Conservation (phyloP, 2,113 vertebrate species). For the Sarotherodon lohbergeri region DNA sequence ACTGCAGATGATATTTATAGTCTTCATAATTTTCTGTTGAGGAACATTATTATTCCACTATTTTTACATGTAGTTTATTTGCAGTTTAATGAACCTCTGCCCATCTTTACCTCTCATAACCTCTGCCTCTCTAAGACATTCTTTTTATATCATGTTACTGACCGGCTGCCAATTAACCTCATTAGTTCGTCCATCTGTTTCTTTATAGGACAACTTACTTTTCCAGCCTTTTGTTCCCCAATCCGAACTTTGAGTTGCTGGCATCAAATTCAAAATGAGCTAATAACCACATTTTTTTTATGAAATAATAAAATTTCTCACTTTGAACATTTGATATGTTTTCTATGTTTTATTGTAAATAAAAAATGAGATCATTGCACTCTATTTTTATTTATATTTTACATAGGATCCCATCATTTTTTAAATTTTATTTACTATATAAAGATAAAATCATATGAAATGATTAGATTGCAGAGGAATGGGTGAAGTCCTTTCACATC, state of each 20-base stretch:
- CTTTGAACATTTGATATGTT: neutral
- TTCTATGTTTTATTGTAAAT: neutral
- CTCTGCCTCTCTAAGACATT: neutral
- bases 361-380: rapidly evolving
- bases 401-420: neutral
- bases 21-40: neutral
- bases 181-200: neutral
- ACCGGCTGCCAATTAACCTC: rapidly evolving
- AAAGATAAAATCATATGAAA: neutral
- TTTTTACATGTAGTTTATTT: neutral
- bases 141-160: neutral
- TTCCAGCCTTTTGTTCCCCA: rapidly evolving
- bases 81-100: neutral
- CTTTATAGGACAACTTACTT: neutral
- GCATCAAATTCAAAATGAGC: neutral
- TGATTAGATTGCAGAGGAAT: neutral
- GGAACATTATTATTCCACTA: neutral
- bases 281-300: neutral
- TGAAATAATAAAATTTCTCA: neutral
- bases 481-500: neutral
- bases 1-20: neutral
- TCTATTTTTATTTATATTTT: neutral
- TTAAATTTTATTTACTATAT: rapidly evolving
- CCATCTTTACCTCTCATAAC: neutral
- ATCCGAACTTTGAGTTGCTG: neutral